Base-by-base conservation (phyloP, 2,797 vertebrate species). In the Oreonectes daqikongensis region DNA sequence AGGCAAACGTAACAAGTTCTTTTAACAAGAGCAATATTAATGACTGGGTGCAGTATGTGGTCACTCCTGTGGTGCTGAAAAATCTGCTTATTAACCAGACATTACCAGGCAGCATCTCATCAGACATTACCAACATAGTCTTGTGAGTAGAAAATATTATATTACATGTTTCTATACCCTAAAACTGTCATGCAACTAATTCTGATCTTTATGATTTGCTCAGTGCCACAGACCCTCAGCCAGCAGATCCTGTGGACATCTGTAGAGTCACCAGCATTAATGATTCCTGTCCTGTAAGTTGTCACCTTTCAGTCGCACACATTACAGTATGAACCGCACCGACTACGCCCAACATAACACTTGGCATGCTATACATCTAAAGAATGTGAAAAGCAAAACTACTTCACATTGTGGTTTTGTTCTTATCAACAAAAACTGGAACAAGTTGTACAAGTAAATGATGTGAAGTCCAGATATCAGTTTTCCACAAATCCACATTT, bases 61-160 rank as follows among this genome's bases (percentile, higher is more conserved):
- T 76, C 11, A 14, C 30, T 24, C 76, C 76, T 22, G 15, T 69
- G 22, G 1, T 77, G 15, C 68, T 26, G 2, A 44, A 6, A 8
- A 24, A 22, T 30, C 24, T 78, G 44, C 20, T 1, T 1, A 1
- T 0, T 22, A 46, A 40, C 64, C 42, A 40, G 32, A 79, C 68
- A 7, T 11, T 42, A 9, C n/a, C n/a, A n/a, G n/a, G n/a, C n/a
- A 8, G 2, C 0, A 20, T 32, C n/a, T 1, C 4, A 38, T 10
- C 46, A 26, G 4, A 1, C 1, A 38, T 52, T 8, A 40, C 0
- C 64, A 14, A 6, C 15, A 2, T 18, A 44, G 7, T 73, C 64
- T 60, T 81, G 82, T 81, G 50, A 83, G 82, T 83, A 61, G n/a
- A 32, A 9, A 53, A 73, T 24, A 20, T 48, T 11, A 18, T 5